Evolutionary conservation across 2,113 vertebrate species (phyloP).

Genomic region (Clinocottus analis): DNA sequence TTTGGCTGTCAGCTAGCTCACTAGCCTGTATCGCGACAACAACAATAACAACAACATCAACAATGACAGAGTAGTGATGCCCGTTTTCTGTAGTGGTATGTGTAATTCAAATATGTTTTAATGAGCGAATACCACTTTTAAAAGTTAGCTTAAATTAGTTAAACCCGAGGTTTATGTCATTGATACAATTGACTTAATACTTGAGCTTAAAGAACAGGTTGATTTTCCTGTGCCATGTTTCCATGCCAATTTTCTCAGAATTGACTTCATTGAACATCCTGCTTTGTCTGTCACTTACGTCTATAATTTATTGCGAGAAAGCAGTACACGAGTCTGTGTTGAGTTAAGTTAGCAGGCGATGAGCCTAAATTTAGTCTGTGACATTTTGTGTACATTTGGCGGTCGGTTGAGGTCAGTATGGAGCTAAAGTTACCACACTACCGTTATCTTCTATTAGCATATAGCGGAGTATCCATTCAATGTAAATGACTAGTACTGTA

Average conservation of each 20-base stretch:
- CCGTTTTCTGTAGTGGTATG: slow-evolving; percentile 25
- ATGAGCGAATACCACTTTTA: not conserved
- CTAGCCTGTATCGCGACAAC: slow-evolving; percentile 2
- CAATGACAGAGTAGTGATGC: not conserved
- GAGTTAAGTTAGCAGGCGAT: not conserved
- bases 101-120: not conserved
- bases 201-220: not conserved
- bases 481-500: not conserved
- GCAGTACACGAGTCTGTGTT: not conserved
- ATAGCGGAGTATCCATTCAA: not conserved
- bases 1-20: not conserved
- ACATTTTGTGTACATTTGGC: slow-evolving; percentile 6
- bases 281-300: not conserved
- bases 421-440: not conserved
- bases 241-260: not conserved
- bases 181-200: not conserved
- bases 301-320: too few relatives aligned
- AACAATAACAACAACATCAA: slow-evolving; percentile 4
- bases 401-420: slow-evolving; percentile 6
- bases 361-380: not conserved
- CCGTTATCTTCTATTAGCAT: too few relatives aligned
- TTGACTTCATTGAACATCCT: not conserved
- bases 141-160: not conserved
- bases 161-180: not conserved
- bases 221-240: not conserved